Base-by-base conservation (phyloP, 2,113 vertebrate genomes). In the Theristicus caerulescens region DNA sequence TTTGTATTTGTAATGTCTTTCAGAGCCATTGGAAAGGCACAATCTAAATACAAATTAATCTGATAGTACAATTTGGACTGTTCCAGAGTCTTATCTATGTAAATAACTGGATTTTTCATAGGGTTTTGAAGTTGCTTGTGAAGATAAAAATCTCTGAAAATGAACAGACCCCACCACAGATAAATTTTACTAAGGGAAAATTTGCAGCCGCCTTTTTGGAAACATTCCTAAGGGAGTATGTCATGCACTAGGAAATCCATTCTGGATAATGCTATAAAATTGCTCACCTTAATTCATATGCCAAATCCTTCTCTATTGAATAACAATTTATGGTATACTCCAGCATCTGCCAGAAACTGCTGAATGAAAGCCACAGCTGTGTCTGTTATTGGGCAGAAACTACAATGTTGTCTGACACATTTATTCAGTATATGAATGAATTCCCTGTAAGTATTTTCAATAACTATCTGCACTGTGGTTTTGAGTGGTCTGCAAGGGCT, bases 301-400 rank as follows among this genome's bases (percentile, higher is more conserved):
- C 96, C 97, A 97, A 97, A 94, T 96, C 83, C 90, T 94, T 94
- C 88, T 96, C 92, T 96, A 94, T 79, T 96, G 94, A 97, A 82
- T 95, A 97, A 69, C 84, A 93, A 88, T 93, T 93, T 95, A 96
- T 83, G 70, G 74, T 72, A 47, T 71, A 79, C 17, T 67, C 44
- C 58, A 65, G 71, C 13, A 38, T 47, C 92, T 97, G 96, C 93
- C 93, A 98, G 97, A 91, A 94, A 82, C 19, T n/a, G 25, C 87
- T 97, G 97, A 97, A 97, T 83, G 72, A 87, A 92, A 94, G 84
- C 90, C 95, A 96, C 86, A 71, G 77, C 17, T n/a, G 57, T 65
- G 78, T 73, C 91, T 95, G 87, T 90, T 90, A 55, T 31, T 83
- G 88, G 87, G 73, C 76, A 94, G 82, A 47, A 89, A 78, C 40